Evolutionary conservation across 2,113 vertebrate genomes (phyloP).

Genomic region (Axis porcinus): DNA sequence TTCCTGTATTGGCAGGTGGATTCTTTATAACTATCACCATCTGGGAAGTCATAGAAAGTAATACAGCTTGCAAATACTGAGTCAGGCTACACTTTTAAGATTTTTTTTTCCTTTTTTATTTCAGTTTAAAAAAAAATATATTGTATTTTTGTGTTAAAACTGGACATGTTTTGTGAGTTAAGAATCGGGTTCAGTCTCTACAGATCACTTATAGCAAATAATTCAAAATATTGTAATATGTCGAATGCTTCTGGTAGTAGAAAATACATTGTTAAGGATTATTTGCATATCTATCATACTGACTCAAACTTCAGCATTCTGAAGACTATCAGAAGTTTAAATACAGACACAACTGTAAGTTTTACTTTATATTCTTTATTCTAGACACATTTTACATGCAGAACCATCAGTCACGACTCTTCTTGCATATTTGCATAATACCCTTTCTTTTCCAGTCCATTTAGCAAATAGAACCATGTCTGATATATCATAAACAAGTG

Average conservation of each 20-base stretch:
- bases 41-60: background rate
- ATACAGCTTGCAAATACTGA: background rate
- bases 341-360: background rate
- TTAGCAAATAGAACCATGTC: conserved; percentile 13
- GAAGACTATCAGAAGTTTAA: background rate
- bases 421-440: conserved; percentile 36
- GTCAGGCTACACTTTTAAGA: background rate
- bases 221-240: background rate
- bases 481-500: conserved; percentile 20
- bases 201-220: background rate
- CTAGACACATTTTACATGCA: background rate
- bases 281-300: background rate
- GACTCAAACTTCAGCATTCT: background rate
- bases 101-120: background rate
- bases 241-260: background rate
- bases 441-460: background rate
- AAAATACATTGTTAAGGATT: background rate
- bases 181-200: background rate
- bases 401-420: background rate
- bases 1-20: background rate
- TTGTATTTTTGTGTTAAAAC: background rate
- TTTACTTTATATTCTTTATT: background rate
- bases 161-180: background rate
- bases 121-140: background rate
- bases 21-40: background rate